Percentiles rank a stretch among this genome's conserved stretches.
These are phyloP conservation scores for Dasyprocta punctata DNA, from an alignment of 2,113 vertebrate species.

Conservation along the genomic window DNA sequence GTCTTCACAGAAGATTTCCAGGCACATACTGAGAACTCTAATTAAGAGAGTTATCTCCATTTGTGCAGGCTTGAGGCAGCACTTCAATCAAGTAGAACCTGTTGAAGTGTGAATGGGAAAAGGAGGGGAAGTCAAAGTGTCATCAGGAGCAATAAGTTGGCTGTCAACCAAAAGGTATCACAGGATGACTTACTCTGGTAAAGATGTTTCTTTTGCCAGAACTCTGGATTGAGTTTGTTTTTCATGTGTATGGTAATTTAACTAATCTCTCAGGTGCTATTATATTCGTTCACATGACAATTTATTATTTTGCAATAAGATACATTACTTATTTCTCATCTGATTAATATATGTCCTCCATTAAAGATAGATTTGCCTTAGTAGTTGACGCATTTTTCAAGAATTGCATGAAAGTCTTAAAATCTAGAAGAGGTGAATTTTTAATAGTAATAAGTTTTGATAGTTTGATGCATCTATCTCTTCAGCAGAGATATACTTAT, in stretches of 20 bases:
- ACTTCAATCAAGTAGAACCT: slow-evolving; percentile 68
- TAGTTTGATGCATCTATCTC: background rate
- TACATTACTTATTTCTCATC: background rate
- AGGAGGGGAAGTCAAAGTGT: slow-evolving; percentile 3
- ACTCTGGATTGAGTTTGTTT: background rate
- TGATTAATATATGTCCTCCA: background rate
- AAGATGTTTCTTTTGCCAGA: background rate
- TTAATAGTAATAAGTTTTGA: background rate
- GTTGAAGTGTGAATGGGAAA: slow-evolving; percentile 64
- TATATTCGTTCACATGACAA: background rate
- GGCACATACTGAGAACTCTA: slow-evolving; percentile 65
- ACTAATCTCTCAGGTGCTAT: background rate
- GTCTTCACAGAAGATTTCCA: slow-evolving; percentile 55
- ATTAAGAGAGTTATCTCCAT: slow-evolving; percentile 67
- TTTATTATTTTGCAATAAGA: background rate
- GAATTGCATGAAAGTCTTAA: background rate
- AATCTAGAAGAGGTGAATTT: background rate
- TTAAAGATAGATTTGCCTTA: background rate
- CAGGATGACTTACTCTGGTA: background rate
- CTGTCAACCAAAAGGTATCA: background rate
- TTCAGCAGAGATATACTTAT: background rate
- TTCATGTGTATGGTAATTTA: background rate
- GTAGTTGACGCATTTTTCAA: background rate
- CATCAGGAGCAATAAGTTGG: slow-evolving; percentile 44
- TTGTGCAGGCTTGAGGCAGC: slow-evolving; percentile 53